Base-by-base conservation (phyloP, 1,140 invertebrate species). In the Plectrocnemia conspersa region DNA sequence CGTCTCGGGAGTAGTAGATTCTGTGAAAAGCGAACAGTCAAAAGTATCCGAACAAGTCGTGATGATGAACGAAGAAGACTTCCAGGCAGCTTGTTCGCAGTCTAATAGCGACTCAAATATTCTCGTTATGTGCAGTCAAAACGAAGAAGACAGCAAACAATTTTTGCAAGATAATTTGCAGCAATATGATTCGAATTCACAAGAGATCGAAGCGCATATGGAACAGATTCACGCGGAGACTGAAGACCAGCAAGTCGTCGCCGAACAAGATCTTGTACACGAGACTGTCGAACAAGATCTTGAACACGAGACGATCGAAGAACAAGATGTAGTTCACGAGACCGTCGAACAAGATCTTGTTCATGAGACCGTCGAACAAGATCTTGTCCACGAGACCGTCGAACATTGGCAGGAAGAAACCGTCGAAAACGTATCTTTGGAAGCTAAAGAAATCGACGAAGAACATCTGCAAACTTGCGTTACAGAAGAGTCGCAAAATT, bases 91-190 rank as follows among this genome's bases (percentile, higher is more conserved):
- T 68, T 71, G 72, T 23, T 59, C 69, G 41, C 68, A 72, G 60
- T 57, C 68, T 11, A 56, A 65, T 25, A 72, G 79, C 44, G 79
- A 78, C 65, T 75, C 77, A 4, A 81, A 80, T 59, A 79, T 79
- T 64, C 78, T 81, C 18, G 78, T 80, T 23, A 72, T 81, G n/a
- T 81, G 80, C 48, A 79, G 77, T 64, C 78, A 81, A 64, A 72
- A 74, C 24, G 68, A 78, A 21, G 73, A 77, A 64, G 72, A 74
- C 38, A 69, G 71, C 59, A 77, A 77, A 52, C 74, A 79, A 62
- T 80, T 62, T 42, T 33, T 61, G 11, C 63, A 58, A 68, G 69
- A 46, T 65, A 66, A 19, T 64, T 64, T 41, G 24, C 44, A 33
- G 22, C 52, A 59, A 33, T 55, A 41, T 35, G 33, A 47, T 23